A percentile compares a stretch with the other conserved stretches of the same genome.
Evolutionary conservation across 2,888 invertebrate genomes (phyloP).

Genomic region (Erannis defoliaria): DNA sequence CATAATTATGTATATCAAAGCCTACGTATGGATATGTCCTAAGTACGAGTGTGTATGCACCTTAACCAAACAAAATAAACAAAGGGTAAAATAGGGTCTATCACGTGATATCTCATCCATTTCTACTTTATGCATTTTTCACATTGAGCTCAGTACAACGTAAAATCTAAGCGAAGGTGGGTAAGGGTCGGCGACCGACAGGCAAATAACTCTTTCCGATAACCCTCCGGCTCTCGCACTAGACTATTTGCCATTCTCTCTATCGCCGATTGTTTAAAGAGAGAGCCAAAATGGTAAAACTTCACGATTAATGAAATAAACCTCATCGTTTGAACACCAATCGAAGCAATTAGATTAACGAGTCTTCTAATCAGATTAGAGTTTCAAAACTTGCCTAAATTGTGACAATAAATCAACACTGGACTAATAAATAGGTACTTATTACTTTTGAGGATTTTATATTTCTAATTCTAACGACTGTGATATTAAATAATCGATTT

Average conservation of each 20-base stretch:
- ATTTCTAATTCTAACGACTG: too few species aligned
- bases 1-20: background rate
- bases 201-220: slow-evolving; percentile 58
- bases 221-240: slow-evolving; percentile 59
- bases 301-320: slow-evolving; percentile 40
- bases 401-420: slow-evolving; percentile 3
- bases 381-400: slow-evolving; percentile 10
- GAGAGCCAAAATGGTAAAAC: slow-evolving; percentile 43
- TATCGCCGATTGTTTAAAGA: slow-evolving; percentile 56
- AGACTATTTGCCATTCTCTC: slow-evolving; percentile 68
- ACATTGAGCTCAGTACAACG: slow-evolving; percentile 29
- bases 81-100: slow-evolving; percentile 16
- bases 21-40: too few species aligned
- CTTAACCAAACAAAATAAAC: slow-evolving; percentile 10
- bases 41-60: background rate
- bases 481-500: too few species aligned
- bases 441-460: background rate
- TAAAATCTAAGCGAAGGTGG: slow-evolving; percentile 41
- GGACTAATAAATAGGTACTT: background rate
- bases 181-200: slow-evolving; percentile 49
- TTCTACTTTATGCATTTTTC: slow-evolving; percentile 32
- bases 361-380: slow-evolving; percentile 13
- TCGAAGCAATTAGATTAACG: slow-evolving; percentile 30
- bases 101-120: slow-evolving; percentile 18
- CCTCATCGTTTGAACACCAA: slow-evolving; percentile 26